Percentiles rank a stretch among this genome's conserved stretches.
Conservation (phyloP, 2,113 vertebrate genomes). For the Ceyx cyanopectus region DNA sequence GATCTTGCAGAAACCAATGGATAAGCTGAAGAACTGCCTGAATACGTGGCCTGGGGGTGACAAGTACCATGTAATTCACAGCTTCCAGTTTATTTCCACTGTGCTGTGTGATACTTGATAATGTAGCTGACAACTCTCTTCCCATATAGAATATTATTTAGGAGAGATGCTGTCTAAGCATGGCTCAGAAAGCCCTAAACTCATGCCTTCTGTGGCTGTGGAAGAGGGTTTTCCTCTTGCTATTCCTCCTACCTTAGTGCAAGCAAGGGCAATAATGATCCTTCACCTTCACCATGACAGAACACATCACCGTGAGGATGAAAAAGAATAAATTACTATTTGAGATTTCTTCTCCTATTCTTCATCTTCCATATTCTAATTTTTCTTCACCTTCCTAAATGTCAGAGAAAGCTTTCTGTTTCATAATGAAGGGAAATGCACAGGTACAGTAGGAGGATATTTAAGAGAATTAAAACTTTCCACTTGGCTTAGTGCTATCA, state of each 20-base stretch:
- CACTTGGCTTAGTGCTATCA: not conserved
- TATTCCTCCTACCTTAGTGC: accelerated
- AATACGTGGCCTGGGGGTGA: not conserved
- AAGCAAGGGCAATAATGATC: not conserved
- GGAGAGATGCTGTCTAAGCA: not conserved
- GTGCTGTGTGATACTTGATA: not conserved
- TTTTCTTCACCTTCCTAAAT: not conserved
- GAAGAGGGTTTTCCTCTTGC: not conserved
- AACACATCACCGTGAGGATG: not conserved
- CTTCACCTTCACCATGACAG: not conserved
- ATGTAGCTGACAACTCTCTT: not conserved
- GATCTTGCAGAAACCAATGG: not conserved
- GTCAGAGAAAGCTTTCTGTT: not conserved
- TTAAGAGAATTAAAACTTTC: not conserved
- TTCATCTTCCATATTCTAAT: not conserved
- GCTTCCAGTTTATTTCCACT: not conserved
- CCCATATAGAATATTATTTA: not conserved
- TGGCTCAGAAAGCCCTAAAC: not conserved
- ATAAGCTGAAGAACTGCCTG: not conserved
- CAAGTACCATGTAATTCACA: not conserved
- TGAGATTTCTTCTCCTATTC: not conserved
- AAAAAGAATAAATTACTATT: not conserved
- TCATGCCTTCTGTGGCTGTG: not conserved
- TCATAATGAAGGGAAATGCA: not conserved
- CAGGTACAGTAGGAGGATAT: not conserved